Evolutionary conservation across 2,888 invertebrate genomes (phyloP), one percentile per base, ranked within the genome.

Genomic region (Agonopterix alstromeriana): DNA sequence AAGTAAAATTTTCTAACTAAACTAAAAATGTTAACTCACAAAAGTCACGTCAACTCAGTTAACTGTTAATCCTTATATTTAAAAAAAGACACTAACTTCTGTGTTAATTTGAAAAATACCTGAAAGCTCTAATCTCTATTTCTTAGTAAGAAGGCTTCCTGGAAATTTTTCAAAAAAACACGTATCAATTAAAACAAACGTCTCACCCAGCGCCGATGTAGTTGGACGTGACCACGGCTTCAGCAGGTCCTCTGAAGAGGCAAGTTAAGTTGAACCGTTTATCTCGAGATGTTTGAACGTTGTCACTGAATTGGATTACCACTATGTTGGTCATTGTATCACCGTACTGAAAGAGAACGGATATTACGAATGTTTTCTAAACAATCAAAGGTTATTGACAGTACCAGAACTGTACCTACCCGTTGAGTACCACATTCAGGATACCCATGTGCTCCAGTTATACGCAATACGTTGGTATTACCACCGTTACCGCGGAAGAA

Each of bases 301-400:
- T 95, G 78, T 97, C 97, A 60, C 96, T 96, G 87, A 97, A 97
- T 75, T 97, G 97, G 0, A 97, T 97, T 12, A 97, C 97, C 4
- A 96, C 96, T 56, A 97, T 97, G 70, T 97, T 97, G 51, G 97
- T 97, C 93, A 97, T 94, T 3, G 96, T 96, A 68, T 97, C 97
- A 3, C 96, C 97, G 66, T 95, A 96, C 95, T 95, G 79, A n/a
- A 76, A 79, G 10, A n/a, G 38, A 10, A 38, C 12, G 8, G 8
- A 42, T 12, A 42, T 42, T 42, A 0, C 12, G 3, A 1, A 38
- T 42, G 8, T 3, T 8, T 0, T 42, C 12, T 3, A 42, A 42
- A 12, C 8, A n/a, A 38, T 9, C 7, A 27, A 27, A 27, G 27
- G 27, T 27, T 27, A 27, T 27, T 27, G 5, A 27, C 27, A 27